phyloP scores from a whole-genome alignment of 2,888 invertebrate genomes.

The Stenchaetothrips biformis region DNA sequence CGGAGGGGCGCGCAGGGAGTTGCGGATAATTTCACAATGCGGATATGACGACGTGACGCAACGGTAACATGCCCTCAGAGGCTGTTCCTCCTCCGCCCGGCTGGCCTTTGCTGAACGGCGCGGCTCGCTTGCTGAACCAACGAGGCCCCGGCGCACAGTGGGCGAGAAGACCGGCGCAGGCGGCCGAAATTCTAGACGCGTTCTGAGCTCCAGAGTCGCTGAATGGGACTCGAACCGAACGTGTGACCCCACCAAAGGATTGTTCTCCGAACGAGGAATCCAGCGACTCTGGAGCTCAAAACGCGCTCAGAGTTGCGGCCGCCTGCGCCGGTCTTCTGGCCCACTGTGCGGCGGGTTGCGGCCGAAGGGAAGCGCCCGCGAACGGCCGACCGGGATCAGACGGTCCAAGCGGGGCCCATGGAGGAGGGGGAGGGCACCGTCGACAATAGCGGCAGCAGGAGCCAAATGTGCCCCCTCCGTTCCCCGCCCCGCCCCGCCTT shows the following conservation, averaged over 20 bases:
- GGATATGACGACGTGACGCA: background rate
- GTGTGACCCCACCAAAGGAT: no score
- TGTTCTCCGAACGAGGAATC: no score
- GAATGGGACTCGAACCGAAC: no score
- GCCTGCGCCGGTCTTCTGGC: no score
- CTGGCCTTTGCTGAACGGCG: background rate
- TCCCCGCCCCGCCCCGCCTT: background rate
- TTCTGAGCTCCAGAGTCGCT: no score
- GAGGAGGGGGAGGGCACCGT: background rate
- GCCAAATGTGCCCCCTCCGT: slow-evolving; percentile 3
- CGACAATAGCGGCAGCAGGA: slow-evolving; percentile 6
- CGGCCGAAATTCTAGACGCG: no score
- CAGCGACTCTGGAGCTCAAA: no score
- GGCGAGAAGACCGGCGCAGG: no score
- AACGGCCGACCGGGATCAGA: background rate
- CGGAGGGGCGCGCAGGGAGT: background rate
- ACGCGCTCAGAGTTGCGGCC: no score
- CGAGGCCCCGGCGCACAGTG: background rate
- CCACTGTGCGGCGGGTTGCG: no score
- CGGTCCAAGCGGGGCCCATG: background rate
- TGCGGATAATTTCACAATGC: background rate
- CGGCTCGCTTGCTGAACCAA: background rate
- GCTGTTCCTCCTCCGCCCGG: no score
- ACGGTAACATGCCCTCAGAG: background rate
- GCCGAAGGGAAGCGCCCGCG: background rate